Base-by-base conservation (phyloP, 2,113 vertebrate species). In the Sebastes fasciatus region DNA sequence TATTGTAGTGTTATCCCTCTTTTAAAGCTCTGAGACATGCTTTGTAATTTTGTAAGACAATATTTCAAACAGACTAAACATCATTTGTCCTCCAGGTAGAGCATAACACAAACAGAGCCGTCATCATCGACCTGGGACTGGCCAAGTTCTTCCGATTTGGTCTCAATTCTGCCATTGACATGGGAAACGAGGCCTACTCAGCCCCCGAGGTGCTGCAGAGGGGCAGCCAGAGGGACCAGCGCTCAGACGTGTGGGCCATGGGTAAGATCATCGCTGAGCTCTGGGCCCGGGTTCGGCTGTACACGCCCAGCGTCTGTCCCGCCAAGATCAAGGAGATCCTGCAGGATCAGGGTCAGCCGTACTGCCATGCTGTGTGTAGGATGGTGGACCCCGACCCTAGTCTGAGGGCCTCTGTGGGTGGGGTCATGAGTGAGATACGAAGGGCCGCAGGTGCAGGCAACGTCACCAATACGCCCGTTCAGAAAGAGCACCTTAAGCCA, bases 231-330 rank as follows among this genome's bases (percentile, higher is more conserved):
- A 86, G 95, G 26, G 54, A 93, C 85, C 94, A 93, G 74, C 81
- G 91, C 52, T 95, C 95, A 0, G 94, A 95, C 1, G 94, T 95
- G 19, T 96, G 95, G 95, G 95, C 95, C 71, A 94, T 96, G 94
- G 95, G 94, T 16, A 95, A 95, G 80, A 91, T 96, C 66, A 94
- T 94, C 3, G 93, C 92, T 13, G 95, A 96, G 83, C 88, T 96
- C 51, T 94, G 91, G 2, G 93, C 83, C 19, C 86, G 94, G 11
- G 17, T 94, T 45, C 92, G 95, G 7, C 87, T 95, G 4, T 71
- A 89, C 46, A 95, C 94, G 1, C 85, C 83, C 8, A 83, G 40
- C 1, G 86, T 95, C 46, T 85, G 58, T 65, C 89, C 94, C 0
- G n/a, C n/a, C 6, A 95, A 95, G 58, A 91, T 96, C 82, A 88